Evolutionary conservation across 2,797 vertebrate species (phyloP).

Genomic region (Mormyrus proboscirostris): DNA sequence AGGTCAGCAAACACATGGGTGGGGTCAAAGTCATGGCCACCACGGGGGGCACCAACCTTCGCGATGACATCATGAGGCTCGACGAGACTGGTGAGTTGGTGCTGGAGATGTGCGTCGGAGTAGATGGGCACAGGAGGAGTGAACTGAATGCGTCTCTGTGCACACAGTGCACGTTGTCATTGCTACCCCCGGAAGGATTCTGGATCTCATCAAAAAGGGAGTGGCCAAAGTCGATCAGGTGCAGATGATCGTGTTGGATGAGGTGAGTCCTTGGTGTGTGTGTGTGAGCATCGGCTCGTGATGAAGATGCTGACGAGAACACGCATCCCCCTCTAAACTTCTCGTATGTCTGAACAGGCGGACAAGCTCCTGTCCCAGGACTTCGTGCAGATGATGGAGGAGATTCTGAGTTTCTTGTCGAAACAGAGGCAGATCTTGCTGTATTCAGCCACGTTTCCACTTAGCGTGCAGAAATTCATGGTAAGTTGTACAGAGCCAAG

Average conservation of each 20-base stretch:
- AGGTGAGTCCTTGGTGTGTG: slow-evolving; percentile 63
- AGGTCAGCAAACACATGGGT: slow-evolving; percentile 99
- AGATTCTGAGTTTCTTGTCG: slow-evolving; percentile 88
- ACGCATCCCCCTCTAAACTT: background rate
- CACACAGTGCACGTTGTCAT: slow-evolving; percentile 90
- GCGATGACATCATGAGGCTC: slow-evolving; percentile 98
- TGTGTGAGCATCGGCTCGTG: background rate
- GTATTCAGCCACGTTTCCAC: slow-evolving; percentile 95
- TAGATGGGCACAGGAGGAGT: too few species aligned
- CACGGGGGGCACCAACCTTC: slow-evolving; percentile 96
- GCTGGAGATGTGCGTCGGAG: background rate
- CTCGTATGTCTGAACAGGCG: slow-evolving; percentile 61
- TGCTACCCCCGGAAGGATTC: slow-evolving; percentile 93
- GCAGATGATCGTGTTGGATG: slow-evolving; percentile 98
- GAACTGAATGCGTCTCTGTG: background rate
- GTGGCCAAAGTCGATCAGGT: slow-evolving; percentile 95
- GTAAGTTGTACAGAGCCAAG: slow-evolving; percentile 52
- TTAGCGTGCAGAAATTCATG: slow-evolving; percentile 99
- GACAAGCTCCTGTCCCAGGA: slow-evolving; percentile 98
- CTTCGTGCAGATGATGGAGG: slow-evolving; percentile 99
- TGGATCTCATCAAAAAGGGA: slow-evolving; percentile 99
- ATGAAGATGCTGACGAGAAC: background rate
- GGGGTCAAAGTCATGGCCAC: slow-evolving; percentile 99
- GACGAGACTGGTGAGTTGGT: slow-evolving; percentile 83
- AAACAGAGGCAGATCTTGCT: slow-evolving; percentile 98